Conservation (phyloP, 1,140 invertebrate species). For the Pollicipes pollicipes region DNA sequence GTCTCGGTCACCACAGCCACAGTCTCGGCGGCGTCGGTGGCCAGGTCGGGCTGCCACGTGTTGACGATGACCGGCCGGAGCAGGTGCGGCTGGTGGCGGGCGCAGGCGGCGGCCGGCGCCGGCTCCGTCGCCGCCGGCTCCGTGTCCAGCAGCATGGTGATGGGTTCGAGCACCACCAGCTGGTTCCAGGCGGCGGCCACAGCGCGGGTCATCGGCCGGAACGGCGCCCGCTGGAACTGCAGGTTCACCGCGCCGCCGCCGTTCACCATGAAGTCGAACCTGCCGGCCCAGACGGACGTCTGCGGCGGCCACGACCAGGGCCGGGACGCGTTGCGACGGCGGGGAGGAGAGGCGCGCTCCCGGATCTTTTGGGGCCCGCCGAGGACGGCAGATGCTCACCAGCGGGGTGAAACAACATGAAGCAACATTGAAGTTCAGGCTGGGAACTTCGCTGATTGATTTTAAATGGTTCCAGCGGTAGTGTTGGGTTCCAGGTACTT, state of each 20-base stretch:
- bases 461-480: too few species aligned
- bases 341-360: too few species aligned
- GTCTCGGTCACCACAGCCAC: not conserved
- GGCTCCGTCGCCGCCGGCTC: slow-evolving; percentile 31
- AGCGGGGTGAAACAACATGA: too few species aligned
- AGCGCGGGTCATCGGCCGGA: slow-evolving; percentile 62
- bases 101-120: not conserved
- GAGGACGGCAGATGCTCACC: too few species aligned
- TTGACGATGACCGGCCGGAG: slow-evolving; percentile 52
- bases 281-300: too few species aligned
- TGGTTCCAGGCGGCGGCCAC: slow-evolving; percentile 91
- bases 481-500: too few species aligned
- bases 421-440: too few species aligned
- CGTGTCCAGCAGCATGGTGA: slow-evolving; percentile 53
- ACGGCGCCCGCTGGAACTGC: slow-evolving; percentile 85
- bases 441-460: too few species aligned
- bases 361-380: too few species aligned
- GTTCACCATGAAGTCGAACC: slow-evolving; percentile 97
- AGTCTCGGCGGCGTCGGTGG: not conserved
- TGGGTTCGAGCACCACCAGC: slow-evolving; percentile 69
- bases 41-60: slow-evolving; percentile 54
- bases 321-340: too few species aligned
- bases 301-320: too few species aligned
- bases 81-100: not conserved
- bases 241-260: slow-evolving; percentile 94